Evolutionary conservation across 2,797 vertebrate species (phyloP).

Genomic region (Pelobates cultripes): DNA sequence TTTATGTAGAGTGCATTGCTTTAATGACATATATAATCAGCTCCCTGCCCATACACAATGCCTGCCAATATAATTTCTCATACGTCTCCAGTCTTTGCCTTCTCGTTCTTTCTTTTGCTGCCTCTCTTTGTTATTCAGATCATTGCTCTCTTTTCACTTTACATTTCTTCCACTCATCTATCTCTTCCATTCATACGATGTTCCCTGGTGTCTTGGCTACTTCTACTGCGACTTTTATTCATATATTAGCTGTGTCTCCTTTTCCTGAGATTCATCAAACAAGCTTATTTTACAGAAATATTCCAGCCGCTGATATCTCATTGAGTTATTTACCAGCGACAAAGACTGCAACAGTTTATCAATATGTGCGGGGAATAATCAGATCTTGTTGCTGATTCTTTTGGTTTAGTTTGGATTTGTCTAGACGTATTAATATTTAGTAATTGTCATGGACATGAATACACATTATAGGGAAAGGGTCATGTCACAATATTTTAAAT

Average conservation of each 20-base stretch:
- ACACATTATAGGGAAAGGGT: too few relatives aligned
- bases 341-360: conserved; percentile 18
- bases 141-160: conserved; percentile 34
- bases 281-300: conserved; percentile 24
- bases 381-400: neutral
- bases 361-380: neutral
- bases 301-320: conserved; percentile 19
- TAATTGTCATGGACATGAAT: too few relatives aligned
- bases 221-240: conserved; percentile 35
- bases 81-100: neutral
- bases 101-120: conserved; percentile 2
- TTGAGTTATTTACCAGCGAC: conserved; percentile 26
- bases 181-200: conserved; percentile 9
- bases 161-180: conserved; percentile 40
- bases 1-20: neutral
- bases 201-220: conserved; percentile 19
- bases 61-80: neutral
- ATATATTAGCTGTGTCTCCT: conserved; percentile 38
- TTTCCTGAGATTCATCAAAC: conserved; percentile 33
- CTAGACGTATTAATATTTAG: neutral
- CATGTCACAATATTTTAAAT: too few relatives aligned
- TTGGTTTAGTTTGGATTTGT: neutral
- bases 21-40: too few relatives aligned
- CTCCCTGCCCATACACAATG: too few relatives aligned
- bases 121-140: conserved; percentile 36